Percentiles rank a stretch among this genome's conserved stretches.
Evolutionary conservation across 2,113 vertebrate species (phyloP).

Genomic region (Phalacrocorax brasilianus): DNA sequence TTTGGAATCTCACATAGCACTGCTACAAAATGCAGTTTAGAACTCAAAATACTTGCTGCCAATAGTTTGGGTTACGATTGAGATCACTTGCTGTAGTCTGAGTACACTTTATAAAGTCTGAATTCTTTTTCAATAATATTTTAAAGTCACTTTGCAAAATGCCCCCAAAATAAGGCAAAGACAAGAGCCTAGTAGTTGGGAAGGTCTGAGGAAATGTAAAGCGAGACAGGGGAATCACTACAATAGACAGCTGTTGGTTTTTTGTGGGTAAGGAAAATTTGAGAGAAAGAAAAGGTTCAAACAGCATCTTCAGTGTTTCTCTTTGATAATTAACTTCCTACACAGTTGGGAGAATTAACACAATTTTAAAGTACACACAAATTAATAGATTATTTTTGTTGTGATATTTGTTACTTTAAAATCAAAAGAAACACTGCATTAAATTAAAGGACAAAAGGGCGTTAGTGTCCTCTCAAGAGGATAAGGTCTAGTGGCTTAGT

Average conservation of each 20-base stretch:
- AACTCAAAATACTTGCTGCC: background rate
- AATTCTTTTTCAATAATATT: background rate
- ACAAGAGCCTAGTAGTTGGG: background rate
- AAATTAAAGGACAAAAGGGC: background rate
- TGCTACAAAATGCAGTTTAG: background rate
- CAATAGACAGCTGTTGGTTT: rapidly evolving
- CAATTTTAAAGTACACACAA: background rate
- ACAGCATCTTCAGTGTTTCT: background rate
- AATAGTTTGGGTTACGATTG: background rate
- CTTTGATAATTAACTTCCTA: background rate
- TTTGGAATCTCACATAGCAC: background rate
- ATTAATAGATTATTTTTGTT: background rate
- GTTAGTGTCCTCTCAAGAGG: background rate
- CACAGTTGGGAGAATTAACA: background rate
- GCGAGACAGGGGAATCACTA: background rate
- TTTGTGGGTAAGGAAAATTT: background rate
- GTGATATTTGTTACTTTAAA: background rate
- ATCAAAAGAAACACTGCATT: background rate
- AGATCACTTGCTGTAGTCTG: background rate
- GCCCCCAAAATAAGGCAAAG: background rate
- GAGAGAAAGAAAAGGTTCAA: background rate
- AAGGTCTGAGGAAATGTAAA: background rate
- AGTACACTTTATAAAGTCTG: background rate
- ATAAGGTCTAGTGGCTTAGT: background rate
- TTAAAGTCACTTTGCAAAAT: background rate